Conservation (phyloP, 2,113 vertebrate species). For the Raja brachyura region DNA sequence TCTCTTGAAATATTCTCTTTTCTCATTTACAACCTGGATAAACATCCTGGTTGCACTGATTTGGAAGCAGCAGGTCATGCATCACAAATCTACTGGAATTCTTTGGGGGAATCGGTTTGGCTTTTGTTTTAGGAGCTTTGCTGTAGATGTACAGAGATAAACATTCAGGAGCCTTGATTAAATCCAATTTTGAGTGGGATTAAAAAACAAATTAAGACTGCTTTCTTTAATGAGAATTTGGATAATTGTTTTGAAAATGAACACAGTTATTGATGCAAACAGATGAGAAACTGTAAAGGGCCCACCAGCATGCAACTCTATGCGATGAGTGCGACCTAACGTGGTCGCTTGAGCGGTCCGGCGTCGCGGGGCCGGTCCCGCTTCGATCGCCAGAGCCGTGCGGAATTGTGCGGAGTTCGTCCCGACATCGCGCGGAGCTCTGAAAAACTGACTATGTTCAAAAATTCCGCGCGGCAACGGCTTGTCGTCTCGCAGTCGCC, state of each 20-base stretch:
- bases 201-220: slow-evolving; percentile 4
- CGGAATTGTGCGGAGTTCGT: too few species aligned
- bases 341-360: too few species aligned
- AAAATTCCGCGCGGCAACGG: too few species aligned
- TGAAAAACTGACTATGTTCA: too few species aligned
- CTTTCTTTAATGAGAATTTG: neutral
- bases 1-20: neutral
- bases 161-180: slow-evolving; percentile 10
- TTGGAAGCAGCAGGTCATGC: neutral
- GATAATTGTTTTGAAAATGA: neutral
- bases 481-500: too few species aligned
- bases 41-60: neutral
- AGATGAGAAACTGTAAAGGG: neutral
- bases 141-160: neutral
- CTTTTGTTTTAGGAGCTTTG: neutral
- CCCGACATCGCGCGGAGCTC: too few species aligned
- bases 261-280: neutral
- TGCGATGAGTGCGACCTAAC: too few species aligned
- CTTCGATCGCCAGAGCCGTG: too few species aligned
- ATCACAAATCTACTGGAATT: neutral
- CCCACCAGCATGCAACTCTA: too few species aligned
- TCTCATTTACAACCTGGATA: neutral
- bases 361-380: too few species aligned
- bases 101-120: neutral
- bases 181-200: neutral